Evolutionary conservation across 2,888 invertebrate genomes (phyloP).

Genomic region (Drepanosiphum platanoidis): DNA sequence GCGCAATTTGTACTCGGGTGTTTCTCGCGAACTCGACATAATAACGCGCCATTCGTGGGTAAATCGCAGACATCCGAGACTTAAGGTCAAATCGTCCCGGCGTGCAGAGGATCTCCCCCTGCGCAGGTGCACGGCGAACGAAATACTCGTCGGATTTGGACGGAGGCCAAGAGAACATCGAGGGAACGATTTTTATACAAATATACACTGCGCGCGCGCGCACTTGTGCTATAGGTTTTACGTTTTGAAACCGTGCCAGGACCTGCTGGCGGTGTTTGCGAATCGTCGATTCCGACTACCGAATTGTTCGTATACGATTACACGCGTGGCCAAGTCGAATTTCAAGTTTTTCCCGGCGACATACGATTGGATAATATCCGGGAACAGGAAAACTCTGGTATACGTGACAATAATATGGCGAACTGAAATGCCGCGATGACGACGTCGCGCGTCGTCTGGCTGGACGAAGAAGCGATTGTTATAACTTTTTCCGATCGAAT

Average conservation of each 20-base stretch:
- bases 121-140: neutral
- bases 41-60: neutral
- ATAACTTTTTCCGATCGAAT: too few relatives aligned
- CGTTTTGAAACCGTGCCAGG: constrained; percentile 37
- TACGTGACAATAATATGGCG: too few relatives aligned
- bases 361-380: too few relatives aligned
- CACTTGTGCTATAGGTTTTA: constrained; percentile 2
- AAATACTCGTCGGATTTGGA: constrained; percentile 33
- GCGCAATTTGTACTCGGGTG: too few relatives aligned
- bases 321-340: too few relatives aligned
- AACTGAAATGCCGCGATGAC: too few relatives aligned
- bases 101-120: neutral
- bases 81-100: neutral
- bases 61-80: constrained; percentile 17
- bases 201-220: neutral
- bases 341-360: too few relatives aligned
- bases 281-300: neutral
- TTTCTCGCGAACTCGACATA: neutral
- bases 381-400: too few relatives aligned
- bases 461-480: too few relatives aligned
- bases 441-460: too few relatives aligned
- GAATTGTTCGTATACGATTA: neutral
- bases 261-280: neutral
- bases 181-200: neutral
- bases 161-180: neutral